Conservation (phyloP, 2,888 invertebrate species). For the Meteorus colon region DNA sequence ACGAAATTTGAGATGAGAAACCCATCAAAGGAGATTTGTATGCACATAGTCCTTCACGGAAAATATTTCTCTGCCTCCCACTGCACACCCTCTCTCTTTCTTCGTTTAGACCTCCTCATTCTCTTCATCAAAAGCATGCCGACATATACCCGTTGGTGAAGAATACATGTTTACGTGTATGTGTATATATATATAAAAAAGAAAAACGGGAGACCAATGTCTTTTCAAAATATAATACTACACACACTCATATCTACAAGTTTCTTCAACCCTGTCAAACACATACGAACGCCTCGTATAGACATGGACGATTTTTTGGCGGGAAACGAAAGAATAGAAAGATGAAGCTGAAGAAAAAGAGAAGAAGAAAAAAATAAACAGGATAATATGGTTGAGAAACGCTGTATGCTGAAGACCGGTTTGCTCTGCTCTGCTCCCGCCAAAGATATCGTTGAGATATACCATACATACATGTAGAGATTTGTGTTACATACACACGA, state of each 20-base stretch:
- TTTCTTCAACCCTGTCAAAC: conserved; percentile 1
- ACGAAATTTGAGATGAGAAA: conserved; percentile 22
- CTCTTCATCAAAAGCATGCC: conserved; percentile 8
- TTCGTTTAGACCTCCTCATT: background rate
- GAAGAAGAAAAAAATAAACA: conserved; percentile 20
- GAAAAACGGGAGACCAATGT: background rate
- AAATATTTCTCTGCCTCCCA: background rate
- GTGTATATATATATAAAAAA: conserved; percentile 17
- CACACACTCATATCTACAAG: background rate
- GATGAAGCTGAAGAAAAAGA: conserved; percentile 4
- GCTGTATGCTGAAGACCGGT: conserved; percentile 12
- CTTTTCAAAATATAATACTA: conserved; percentile 2
- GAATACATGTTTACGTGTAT: background rate
- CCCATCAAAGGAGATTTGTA: conserved; percentile 42
- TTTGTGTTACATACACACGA: conserved; percentile 12
- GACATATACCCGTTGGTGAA: conserved; percentile 12
- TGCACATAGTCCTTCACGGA: background rate
- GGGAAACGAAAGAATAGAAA: conserved; percentile 12
- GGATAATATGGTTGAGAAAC: conserved; percentile 16
- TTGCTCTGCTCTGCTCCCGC: conserved; percentile 7
- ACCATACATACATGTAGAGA: conserved; percentile 13
- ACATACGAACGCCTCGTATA: background rate
- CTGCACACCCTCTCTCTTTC: background rate
- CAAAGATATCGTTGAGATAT: conserved; percentile 15
- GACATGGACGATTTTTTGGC: conserved; percentile 1